phyloP scores from a whole-genome alignment of 2,888 invertebrate genomes.

The Drosophila neoperkinsi region DNA sequence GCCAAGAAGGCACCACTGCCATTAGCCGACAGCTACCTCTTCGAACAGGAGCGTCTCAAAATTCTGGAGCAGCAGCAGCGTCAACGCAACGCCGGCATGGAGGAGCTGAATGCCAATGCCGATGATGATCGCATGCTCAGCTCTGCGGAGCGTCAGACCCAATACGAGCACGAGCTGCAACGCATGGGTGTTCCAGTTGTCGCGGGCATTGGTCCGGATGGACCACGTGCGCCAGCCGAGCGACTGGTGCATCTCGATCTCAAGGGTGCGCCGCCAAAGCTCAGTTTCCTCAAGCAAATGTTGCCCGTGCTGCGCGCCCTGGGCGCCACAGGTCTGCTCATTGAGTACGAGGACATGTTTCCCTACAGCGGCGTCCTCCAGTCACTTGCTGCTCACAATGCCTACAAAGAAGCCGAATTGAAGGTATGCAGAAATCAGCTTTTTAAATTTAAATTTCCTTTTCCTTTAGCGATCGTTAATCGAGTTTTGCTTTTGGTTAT shows the following conservation, averaged over 20 bases:
- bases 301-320: conserved; percentile 87
- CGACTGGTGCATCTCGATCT: conserved; percentile 91
- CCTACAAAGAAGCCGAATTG: conserved; percentile 84
- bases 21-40: conserved; percentile 82
- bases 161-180: conserved; percentile 84
- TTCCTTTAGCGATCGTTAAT: not conserved
- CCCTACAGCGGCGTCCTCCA: conserved; percentile 88
- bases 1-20: conserved; percentile 78
- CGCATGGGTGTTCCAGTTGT: conserved; percentile 84
- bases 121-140: conserved; percentile 83
- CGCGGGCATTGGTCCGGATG: conserved; percentile 84
- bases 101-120: conserved; percentile 75
- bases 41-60: conserved; percentile 84
- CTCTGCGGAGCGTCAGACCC: conserved; percentile 83
- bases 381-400: conserved; percentile 87
- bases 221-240: conserved; percentile 83
- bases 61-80: conserved; percentile 85
- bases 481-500: not conserved
- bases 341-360: conserved; percentile 94
- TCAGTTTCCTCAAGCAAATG: conserved; percentile 87
- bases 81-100: conserved; percentile 84
- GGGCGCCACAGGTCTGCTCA: conserved; percentile 90
- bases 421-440: conserved; percentile 61
- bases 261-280: conserved; percentile 91
- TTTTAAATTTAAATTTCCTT: not conserved